Base-by-base conservation (phyloP, 2,113 vertebrate species). In the Lates calcarifer region DNA sequence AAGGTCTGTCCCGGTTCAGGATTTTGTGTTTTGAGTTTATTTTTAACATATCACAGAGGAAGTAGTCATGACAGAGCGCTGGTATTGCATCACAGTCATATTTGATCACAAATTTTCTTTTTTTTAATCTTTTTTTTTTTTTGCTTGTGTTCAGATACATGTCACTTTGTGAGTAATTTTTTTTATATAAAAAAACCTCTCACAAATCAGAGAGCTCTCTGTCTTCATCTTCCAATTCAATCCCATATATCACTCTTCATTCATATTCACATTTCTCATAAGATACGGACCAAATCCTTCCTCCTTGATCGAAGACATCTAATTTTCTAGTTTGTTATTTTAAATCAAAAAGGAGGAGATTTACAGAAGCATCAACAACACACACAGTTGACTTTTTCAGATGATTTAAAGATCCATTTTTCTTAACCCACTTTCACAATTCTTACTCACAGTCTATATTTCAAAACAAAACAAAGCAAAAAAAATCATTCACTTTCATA, bases 221-320 rank as follows among this genome's bases (percentile, higher is more conserved):
- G 10, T 62, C 18, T 33, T 26, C 0, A 0, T 61, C 49, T 28
- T 43, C 1, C 20, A 28, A 18, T 58, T 77, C 5, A 61, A 17
- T 45, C 28, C 8, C 33, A 53, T 18, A 14, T 4, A 45, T 83
- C 55, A 73, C 22, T 61, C 20, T 57, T 49, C 22, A 29, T 63
- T 26, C 57, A 56, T 22, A 45, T 63, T 76, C 18, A 55, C 17
- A 57, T 71, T 35, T 43, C 69, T 75, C 47, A 53, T 28, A 53
- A 33, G 2, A 41, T 5, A 45, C 24, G 65, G 26, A 49, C 14
- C 7, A 51, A 45, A 51, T 15, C 51, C 24, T 12, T 24, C 29
- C 14, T 60, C 18, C 47, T 24, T 55, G 4, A 64, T 37, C 5
- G 17, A 64, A 22, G n/a, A 17, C 3, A 17, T 10, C 3, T 14